phyloP scores from a whole-genome alignment of 64 coral and sea anemone species.

The Trachythela sp. region DNA sequence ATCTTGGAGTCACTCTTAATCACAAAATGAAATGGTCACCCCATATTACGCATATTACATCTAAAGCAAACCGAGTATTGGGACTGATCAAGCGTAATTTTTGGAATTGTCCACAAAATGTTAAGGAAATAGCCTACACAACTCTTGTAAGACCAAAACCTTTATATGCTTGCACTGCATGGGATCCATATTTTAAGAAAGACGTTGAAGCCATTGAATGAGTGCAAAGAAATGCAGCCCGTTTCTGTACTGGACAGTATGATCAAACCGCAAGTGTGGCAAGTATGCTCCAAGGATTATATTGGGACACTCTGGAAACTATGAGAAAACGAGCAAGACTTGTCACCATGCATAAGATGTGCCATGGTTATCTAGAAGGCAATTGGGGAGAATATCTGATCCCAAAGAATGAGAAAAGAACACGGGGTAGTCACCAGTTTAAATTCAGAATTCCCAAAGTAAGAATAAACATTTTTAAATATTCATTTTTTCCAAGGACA shows the following conservation, averaged over 20 bases:
- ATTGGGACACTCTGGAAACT: background rate
- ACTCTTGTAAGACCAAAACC: slow-evolving; percentile 23
- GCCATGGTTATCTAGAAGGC: background rate
- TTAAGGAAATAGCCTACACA: slow-evolving; percentile 9
- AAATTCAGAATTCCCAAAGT: too few species aligned
- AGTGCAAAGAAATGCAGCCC: background rate
- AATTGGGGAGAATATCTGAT: background rate
- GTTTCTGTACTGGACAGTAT: background rate
- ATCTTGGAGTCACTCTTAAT: background rate
- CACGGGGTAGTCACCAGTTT: background rate
- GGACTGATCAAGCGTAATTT: background rate
- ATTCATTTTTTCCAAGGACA: too few species aligned
- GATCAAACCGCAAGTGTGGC: slow-evolving; percentile 11
- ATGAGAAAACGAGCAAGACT: background rate
- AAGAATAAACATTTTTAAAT: too few species aligned
- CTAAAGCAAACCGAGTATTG: slow-evolving; percentile 10
- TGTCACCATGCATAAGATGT: too few species aligned
- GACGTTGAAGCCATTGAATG: slow-evolving; percentile 11
- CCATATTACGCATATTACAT: background rate
- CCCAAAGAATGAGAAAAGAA: background rate
- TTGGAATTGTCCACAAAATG: slow-evolving; percentile 16
- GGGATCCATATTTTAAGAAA: background rate
- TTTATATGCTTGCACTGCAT: too few species aligned
- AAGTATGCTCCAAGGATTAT: background rate
- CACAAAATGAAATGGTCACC: background rate